Base-by-base conservation (phyloP, 2,888 invertebrate genomes). In the Kryphioiulus occultus region DNA sequence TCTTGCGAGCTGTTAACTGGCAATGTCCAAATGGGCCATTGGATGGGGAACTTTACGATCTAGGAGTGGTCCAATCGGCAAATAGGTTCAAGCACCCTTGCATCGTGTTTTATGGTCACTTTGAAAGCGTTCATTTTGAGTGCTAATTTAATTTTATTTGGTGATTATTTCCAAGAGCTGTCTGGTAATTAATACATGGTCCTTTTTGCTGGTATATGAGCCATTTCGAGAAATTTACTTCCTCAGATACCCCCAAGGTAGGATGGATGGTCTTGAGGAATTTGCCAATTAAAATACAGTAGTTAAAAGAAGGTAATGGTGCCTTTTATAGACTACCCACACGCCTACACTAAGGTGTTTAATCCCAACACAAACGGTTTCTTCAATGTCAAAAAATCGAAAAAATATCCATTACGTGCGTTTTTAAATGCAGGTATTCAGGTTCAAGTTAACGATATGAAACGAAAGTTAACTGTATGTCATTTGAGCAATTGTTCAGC, bases 11-110 rank as follows among this genome's bases (percentile, higher is more conserved):
- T 59, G 59, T 22, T 47, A 4, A n/a, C 7, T n/a, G 22, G 19
- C 59, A n/a, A 59, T 59, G 59, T n/a, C 59, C 59, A 59, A 59
- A 59, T 59, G n/a, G 59, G 59, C 59, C 59, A 59, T 59, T 59
- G 19, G n/a, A 59, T 59, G 59, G 7, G 15, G 4, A 59, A 3
- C 59, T 59, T 59, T 59, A 59, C 59, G 59, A 59, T 59, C 59
- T 59, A n/a, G 59, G 59, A 59, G 59, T 59, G 59, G 59, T 59
- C n/a, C 59, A n/a, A 59, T 59, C n/a, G 59, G 59, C 59, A n/a
- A 59, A 59, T 19, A 59, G 59, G 59, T 59, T 59, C 59, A 59
- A n/a, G 59, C 59, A 59, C 59, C 59, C 59, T n/a, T 59, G n/a
- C 22, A 2, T 59, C 22, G 59, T 59, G 59, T 59, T 59, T 59